Conservation (phyloP, 2,888 invertebrate genomes). For the Apoda limacodes region DNA sequence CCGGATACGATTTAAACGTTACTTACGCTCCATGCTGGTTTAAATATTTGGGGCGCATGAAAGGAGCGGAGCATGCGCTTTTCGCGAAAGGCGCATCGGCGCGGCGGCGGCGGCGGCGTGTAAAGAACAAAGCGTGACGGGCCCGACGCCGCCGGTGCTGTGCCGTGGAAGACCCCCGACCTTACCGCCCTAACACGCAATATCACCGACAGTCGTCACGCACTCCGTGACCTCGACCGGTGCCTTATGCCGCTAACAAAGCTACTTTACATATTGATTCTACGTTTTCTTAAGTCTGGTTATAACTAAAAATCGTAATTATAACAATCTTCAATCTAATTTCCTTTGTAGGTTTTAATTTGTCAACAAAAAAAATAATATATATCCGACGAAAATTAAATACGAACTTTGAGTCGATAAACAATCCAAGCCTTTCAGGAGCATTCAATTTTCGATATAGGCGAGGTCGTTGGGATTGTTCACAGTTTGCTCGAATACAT, state of each 20-base stretch:
- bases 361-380: no score
- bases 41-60: no score
- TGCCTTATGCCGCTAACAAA: constrained; percentile 36
- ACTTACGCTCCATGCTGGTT: no score
- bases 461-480: no score
- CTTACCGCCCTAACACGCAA: constrained; percentile 44
- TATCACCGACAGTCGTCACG: constrained; percentile 54
- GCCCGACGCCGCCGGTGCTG: constrained; percentile 32
- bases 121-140: constrained; percentile 45
- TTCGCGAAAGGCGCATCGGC: constrained; percentile 50
- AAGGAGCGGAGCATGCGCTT: constrained; percentile 53
- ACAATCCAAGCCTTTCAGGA: no score
- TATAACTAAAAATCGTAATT: neutral
- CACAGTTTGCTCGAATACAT: no score
- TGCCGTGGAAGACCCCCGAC: constrained; percentile 29
- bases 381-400: no score
- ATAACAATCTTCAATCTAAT: no score
- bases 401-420: no score
- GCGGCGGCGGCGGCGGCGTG: constrained; percentile 31
- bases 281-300: constrained; percentile 20
- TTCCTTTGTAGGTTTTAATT: no score
- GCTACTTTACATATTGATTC: constrained; percentile 47
- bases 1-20: no score
- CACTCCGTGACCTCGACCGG: constrained; percentile 34
- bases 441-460: no score